phyloP scores from a whole-genome alignment of 2,797 vertebrate species.

The Gymnodraco acuticeps region DNA sequence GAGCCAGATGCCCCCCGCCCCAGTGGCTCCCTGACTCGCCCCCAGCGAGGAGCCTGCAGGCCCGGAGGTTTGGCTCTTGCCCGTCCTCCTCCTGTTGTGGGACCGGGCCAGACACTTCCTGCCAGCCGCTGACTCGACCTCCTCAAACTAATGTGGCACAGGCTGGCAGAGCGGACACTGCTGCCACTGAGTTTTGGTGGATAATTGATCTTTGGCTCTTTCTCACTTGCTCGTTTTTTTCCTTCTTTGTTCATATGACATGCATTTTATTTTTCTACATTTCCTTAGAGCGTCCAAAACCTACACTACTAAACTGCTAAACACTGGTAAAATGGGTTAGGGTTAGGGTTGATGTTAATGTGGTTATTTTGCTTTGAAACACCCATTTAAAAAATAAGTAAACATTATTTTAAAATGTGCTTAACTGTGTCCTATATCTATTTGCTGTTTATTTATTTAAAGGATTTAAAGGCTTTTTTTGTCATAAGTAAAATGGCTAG shows the following conservation, averaged over 20 bases:
- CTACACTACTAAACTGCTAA: too few species aligned
- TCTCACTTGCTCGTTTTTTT: constrained; percentile 38
- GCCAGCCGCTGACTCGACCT: constrained; percentile 78
- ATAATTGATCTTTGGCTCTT: constrained; percentile 54
- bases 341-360: neutral
- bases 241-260: constrained; percentile 36
- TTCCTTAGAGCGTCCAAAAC: neutral
- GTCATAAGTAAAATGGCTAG: too few species aligned
- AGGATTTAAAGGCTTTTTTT: too few species aligned
- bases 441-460: neutral
- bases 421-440: neutral
- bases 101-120: constrained; percentile 78
- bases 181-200: constrained; percentile 56
- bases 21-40: constrained; percentile 77
- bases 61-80: constrained; percentile 69
- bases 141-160: constrained; percentile 82
- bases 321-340: too few species aligned
- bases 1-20: constrained; percentile 74
- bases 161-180: constrained; percentile 75
- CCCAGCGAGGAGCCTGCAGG: constrained; percentile 66
- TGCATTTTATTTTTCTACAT: constrained; percentile 19
- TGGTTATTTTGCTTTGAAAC: neutral
- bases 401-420: too few species aligned
- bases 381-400: neutral
- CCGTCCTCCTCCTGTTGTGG: constrained; percentile 57